These are phyloP conservation scores for Andrena dorsata DNA, from an alignment of 2,888 invertebrate species.

Conservation along the genomic window DNA sequence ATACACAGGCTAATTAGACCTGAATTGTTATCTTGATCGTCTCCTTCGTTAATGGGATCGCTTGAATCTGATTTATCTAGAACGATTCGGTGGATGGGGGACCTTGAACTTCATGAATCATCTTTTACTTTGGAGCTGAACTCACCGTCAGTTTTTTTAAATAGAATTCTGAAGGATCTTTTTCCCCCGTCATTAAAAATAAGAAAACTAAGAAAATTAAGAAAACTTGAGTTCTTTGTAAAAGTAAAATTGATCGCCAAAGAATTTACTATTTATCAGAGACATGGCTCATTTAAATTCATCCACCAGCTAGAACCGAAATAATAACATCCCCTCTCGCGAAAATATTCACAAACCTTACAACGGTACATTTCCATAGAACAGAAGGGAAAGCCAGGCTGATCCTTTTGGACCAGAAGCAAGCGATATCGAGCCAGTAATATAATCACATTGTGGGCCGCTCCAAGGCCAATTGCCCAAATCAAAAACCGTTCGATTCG, in stretches of 20 bases:
- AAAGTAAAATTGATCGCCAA: no score
- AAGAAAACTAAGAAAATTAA: no score
- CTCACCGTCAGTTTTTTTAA: not conserved
- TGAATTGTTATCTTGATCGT: conserved; percentile 6
- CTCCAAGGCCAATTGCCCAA: not conserved
- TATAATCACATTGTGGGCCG: not conserved
- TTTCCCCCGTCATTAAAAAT: not conserved
- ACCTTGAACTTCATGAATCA: not conserved
- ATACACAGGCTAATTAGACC: conserved; percentile 2
- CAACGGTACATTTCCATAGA: no score
- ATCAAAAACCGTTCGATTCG: not conserved
- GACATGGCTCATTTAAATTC: no score
- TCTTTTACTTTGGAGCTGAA: not conserved
- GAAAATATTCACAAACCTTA: no score
- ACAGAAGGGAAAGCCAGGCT: no score
- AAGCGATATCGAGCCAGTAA: not conserved
- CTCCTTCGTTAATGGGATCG: conserved; percentile 14
- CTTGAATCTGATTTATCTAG: conserved; percentile 11
- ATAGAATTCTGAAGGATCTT: not conserved
- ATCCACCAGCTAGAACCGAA: no score
- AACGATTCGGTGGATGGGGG: not conserved
- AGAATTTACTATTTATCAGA: no score
- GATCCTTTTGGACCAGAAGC: not conserved
- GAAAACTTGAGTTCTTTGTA: no score
- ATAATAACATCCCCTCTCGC: no score